A percentile compares a stretch with the other conserved stretches of the same genome.
Evolutionary conservation across 2,888 invertebrate species (phyloP).

Genomic region (Chesias legatella): DNA sequence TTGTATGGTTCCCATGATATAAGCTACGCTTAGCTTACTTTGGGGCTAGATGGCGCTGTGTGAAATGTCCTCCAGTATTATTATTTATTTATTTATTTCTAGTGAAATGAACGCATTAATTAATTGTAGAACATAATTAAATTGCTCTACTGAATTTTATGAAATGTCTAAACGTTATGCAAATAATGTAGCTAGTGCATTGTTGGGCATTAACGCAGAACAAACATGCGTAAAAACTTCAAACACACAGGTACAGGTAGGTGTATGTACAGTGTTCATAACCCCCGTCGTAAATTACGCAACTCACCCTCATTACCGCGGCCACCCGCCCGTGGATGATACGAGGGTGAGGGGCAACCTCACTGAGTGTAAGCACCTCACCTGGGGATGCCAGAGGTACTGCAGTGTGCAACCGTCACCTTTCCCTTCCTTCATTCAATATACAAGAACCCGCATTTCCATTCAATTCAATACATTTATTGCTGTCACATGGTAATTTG

Average conservation of each 20-base stretch:
- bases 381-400: slow-evolving; percentile 18
- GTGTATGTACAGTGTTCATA: slow-evolving; percentile 58
- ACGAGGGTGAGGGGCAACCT: slow-evolving; percentile 50
- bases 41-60: too few species aligned
- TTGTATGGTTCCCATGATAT: too few species aligned
- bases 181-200: slow-evolving; percentile 15
- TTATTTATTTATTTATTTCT: too few species aligned
- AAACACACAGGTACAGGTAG: too few species aligned
- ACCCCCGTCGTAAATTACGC: slow-evolving; percentile 64
- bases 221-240: slow-evolving; percentile 72
- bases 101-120: too few species aligned
- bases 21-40: too few species aligned
- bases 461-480: slow-evolving; percentile 19
- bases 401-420: slow-evolving; percentile 41
- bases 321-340: slow-evolving; percentile 66
- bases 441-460: slow-evolving; percentile 6
- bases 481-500: too few species aligned
- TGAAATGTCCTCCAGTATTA: too few species aligned
- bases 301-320: slow-evolving; percentile 72
- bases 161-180: too few species aligned
- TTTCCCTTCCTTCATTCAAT: slow-evolving; percentile 3
- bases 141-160: too few species aligned
- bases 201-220: slow-evolving; percentile 35
- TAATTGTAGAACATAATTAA: too few species aligned
- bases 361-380: slow-evolving; percentile 38